Evolutionary conservation across 2,888 invertebrate species (phyloP).

Genomic region (Xanthia togata): DNA sequence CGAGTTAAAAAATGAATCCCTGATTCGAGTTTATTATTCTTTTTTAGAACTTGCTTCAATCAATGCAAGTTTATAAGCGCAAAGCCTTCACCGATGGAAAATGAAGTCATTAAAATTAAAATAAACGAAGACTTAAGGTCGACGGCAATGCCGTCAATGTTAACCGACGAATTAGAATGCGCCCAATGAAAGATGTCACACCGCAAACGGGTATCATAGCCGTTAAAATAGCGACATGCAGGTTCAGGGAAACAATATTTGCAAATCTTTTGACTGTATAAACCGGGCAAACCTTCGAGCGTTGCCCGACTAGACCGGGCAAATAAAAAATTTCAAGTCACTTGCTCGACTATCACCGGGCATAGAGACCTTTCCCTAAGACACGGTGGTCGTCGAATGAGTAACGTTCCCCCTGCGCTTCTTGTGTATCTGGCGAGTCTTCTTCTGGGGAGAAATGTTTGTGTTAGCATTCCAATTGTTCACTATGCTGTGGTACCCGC

Average conservation of each 20-base stretch:
- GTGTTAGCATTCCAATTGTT: constrained; percentile 48
- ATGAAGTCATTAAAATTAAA: constrained; percentile 1
- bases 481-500: constrained; percentile 8
- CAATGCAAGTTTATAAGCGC: constrained; percentile 13
- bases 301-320: constrained; percentile 37
- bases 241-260: constrained; percentile 25
- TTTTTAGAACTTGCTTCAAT: constrained; percentile 17
- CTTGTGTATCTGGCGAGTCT: constrained; percentile 45
- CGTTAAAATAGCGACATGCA: constrained; percentile 46
- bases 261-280: constrained; percentile 32
- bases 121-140: neutral
- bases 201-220: constrained; percentile 7
- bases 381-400: constrained; percentile 46
- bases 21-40: constrained; percentile 7
- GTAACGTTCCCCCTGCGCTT: constrained; percentile 36
- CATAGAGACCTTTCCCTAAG: constrained; percentile 46
- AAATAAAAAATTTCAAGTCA: constrained; percentile 43
- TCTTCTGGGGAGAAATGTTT: constrained; percentile 55
- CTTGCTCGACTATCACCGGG: constrained; percentile 44
- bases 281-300: constrained; percentile 47
- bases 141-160: neutral
- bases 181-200: constrained; percentile 27
- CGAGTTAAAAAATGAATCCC: constrained; percentile 7
- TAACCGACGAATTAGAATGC: constrained; percentile 13
- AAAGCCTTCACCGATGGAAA: constrained; percentile 44